Conservation (phyloP, 1,140 invertebrate species). For the Diabrotica undecimpunctata region DNA sequence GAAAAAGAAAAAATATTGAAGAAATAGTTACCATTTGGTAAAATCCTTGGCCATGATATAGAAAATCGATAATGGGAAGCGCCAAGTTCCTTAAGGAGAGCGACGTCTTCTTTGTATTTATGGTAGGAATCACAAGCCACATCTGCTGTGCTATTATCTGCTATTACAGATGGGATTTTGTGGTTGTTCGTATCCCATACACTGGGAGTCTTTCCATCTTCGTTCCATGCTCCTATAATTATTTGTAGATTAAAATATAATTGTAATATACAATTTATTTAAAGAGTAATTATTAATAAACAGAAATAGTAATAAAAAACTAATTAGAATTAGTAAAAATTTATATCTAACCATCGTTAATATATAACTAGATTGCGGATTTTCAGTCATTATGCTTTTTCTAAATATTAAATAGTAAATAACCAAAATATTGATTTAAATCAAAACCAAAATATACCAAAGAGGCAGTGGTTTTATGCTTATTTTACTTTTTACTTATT, state of each 20-base stretch:
- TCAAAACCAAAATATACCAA: too few relatives aligned
- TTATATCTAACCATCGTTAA: too few relatives aligned
- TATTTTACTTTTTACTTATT: too few relatives aligned
- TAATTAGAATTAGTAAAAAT: too few relatives aligned
- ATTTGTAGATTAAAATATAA: too few relatives aligned
- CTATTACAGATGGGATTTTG: background rate
- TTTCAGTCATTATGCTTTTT: too few relatives aligned
- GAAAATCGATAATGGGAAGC: background rate
- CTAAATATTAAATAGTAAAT: too few relatives aligned
- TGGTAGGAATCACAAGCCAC: background rate
- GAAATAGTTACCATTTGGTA: background rate
- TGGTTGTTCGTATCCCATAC: background rate
- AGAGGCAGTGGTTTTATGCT: too few relatives aligned
- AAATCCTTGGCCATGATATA: background rate
- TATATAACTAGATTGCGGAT: too few relatives aligned
- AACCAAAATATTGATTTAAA: too few relatives aligned
- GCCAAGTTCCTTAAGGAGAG: background rate
- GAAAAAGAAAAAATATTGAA: too few relatives aligned
- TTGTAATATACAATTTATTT: background rate
- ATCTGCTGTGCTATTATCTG: background rate
- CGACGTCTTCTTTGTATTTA: background rate
- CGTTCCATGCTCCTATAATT: background rate
- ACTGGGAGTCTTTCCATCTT: conserved; percentile 8
- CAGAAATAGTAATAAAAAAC: too few relatives aligned
- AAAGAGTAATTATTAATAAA: background rate